Evolutionary conservation across 1,140 invertebrate genomes (phyloP), one percentile per base, ranked within the genome.

Genomic region (Dendrolimus kikuchii): DNA sequence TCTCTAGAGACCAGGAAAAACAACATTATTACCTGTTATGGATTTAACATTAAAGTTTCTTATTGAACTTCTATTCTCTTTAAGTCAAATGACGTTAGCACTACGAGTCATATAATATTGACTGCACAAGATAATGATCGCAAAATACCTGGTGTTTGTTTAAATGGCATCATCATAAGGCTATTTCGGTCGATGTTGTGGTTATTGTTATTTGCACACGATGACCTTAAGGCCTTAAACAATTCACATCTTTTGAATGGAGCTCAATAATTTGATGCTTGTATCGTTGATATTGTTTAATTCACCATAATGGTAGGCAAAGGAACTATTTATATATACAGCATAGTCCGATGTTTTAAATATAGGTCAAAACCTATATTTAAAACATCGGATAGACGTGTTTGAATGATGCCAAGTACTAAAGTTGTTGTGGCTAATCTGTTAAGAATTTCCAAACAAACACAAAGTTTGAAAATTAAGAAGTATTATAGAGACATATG

Each of bases 171-270:
- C 64, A 66, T 62, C 55, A 39, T 49, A 54, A 39, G 45, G 57
- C 48, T 66, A 66, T 66, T 66, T 66, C 53, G 53, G 57, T 66
- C 64, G 64, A 60, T 65, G 53, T 54, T 45, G 46, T 55, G 49
- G 46, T 9, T 52, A 49, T 9, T 23, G 42, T 54, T 54, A 51
- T 55, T 45, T 59, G 52, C 48, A 49, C 43, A 49, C 5, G 8
- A 42, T 52, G 50, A 58, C 62, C 62, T 64, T 58, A 48, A 53
- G 46, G 55, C 62, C 62, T 64, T 58, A 48, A 53, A 48, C 37
- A 41, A 44, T 55, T 53, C 41, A 9, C 46, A 61, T 50, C 39
- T 54, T 44, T 9, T 44, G 42, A 36, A 46, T 51, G 6, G 37
- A 23, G 23, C 23, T 23, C 23, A 23, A 23, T 23, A 3, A 23